Evolutionary conservation across 2,797 vertebrate species (phyloP).

Genomic region (Paratrypauchen microcephalus): DNA sequence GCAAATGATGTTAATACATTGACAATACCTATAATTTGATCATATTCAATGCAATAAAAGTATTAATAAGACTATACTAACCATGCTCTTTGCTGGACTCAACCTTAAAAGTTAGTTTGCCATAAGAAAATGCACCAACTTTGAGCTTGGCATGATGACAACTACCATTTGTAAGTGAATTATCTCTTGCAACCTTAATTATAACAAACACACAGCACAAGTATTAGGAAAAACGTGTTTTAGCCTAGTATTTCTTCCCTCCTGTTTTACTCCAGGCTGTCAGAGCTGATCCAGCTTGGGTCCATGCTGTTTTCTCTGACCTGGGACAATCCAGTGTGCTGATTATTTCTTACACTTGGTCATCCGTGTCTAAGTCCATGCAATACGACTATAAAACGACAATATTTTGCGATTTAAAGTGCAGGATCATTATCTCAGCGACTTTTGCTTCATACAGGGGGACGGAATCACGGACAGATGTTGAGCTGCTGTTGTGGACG

Average conservation of each 20-base stretch:
- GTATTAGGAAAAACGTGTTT: not conserved
- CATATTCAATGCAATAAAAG: not conserved
- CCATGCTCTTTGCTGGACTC: not conserved
- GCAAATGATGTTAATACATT: not conserved
- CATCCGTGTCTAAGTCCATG: not conserved
- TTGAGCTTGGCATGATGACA: not conserved
- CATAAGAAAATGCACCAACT: not conserved
- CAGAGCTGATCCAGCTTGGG: not conserved
- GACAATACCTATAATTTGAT: not conserved
- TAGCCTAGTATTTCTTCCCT: not conserved
- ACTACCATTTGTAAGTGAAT: not conserved
- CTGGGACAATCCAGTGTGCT: not conserved
- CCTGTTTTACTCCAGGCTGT: not conserved
- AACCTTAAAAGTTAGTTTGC: not conserved
- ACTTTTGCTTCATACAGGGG: not conserved
- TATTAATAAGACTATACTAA: not conserved
- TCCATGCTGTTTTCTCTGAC: constrained; percentile 1
- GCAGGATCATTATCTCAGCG: not conserved
- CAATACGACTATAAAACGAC: not conserved
- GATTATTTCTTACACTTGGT: not conserved
- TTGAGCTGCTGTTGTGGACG: constrained; percentile 28
- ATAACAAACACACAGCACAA: not conserved
- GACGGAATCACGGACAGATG: constrained; percentile 39
- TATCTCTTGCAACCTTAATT: not conserved
- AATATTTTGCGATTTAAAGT: not conserved